These are phyloP conservation scores for Sipha maydis DNA, from an alignment of 2,888 invertebrate species.

Conservation along the genomic window DNA sequence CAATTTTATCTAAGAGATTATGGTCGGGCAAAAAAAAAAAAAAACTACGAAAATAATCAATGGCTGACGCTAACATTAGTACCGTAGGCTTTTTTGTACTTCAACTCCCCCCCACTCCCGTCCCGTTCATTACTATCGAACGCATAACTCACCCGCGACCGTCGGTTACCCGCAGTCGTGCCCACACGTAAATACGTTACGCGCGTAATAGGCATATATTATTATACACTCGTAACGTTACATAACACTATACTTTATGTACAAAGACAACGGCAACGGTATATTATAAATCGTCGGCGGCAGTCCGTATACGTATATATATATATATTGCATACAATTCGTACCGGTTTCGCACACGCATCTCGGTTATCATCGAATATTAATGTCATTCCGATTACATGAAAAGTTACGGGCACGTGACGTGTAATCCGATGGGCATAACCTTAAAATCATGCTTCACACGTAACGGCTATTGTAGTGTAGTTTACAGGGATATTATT, in stretches of 20 bases:
- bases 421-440: constrained; percentile 31
- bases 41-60: no score
- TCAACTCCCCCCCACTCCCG: no score
- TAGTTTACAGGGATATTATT: constrained; percentile 12
- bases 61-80: no score
- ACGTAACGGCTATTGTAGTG: constrained; percentile 49
- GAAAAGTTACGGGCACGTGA: constrained; percentile 60
- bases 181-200: no score
- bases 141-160: no score
- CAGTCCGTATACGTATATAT: not conserved
- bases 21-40: no score
- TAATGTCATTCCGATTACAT: constrained; percentile 53
- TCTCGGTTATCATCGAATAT: constrained; percentile 53
- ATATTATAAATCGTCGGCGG: not conserved
- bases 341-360: not conserved
- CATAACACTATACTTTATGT: not conserved
- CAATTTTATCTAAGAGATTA: no score
- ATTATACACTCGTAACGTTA: no score
- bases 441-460: constrained; percentile 44
- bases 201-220: no score
- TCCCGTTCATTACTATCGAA: no score
- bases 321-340: not conserved
- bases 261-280: not conserved
- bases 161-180: no score
- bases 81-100: no score